phyloP scores from a whole-genome alignment of 2,888 invertebrate genomes.

The Drosophila falleni region DNA sequence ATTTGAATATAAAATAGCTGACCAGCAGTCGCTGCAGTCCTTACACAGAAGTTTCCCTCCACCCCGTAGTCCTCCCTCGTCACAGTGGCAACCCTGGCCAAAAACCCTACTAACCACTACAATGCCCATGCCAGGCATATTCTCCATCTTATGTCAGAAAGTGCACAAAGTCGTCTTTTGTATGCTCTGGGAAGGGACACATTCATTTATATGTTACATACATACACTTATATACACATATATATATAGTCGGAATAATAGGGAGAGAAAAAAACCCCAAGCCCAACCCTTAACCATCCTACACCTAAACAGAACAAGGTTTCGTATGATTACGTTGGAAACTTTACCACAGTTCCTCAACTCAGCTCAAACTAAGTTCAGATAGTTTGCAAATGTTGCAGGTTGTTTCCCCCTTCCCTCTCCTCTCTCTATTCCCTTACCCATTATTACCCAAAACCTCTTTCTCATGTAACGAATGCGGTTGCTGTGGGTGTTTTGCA shows the following conservation, averaged over 20 bases:
- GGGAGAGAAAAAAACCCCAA: conserved; percentile 5
- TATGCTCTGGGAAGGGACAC: conserved; percentile 53
- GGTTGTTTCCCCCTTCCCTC: conserved; percentile 25
- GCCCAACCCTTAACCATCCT: conserved; percentile 26
- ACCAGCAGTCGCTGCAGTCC: conserved; percentile 49
- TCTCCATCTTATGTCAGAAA: conserved; percentile 77
- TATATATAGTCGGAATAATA: conserved; percentile 32
- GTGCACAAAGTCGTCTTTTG: conserved; percentile 80
- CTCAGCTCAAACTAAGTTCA: conserved; percentile 73
- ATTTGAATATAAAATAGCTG: conserved; percentile 79
- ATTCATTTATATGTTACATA: not conserved
- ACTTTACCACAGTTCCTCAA: conserved; percentile 81
- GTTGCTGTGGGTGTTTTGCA: conserved; percentile 72
- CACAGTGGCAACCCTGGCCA: not conserved
- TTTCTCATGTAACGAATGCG: conserved; percentile 61
- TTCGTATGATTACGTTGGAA: conserved; percentile 78
- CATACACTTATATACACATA: conserved; percentile 6
- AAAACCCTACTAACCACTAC: conserved; percentile 38
- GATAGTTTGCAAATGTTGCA: conserved; percentile 77
- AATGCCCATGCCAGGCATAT: conserved; percentile 46
- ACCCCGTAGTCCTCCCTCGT: not conserved
- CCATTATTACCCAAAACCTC: conserved; percentile 1
- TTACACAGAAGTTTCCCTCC: conserved; percentile 10
- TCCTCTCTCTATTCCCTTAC: not conserved
- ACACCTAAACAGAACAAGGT: conserved; percentile 66